Conservation (phyloP, 1,140 invertebrate genomes). For the Microvelia longipes region DNA sequence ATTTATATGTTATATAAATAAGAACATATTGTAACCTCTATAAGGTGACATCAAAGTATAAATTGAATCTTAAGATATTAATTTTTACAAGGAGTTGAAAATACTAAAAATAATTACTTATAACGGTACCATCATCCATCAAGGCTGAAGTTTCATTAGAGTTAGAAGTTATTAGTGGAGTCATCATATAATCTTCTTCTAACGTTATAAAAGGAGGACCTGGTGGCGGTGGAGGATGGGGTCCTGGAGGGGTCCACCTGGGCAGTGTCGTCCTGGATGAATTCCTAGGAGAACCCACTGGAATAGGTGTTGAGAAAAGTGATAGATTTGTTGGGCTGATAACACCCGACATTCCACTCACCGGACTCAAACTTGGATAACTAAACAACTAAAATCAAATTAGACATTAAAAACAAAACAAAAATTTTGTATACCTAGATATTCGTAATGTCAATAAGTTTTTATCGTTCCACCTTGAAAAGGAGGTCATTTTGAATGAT, state of each 20-base stretch:
- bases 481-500: too few relatives aligned
- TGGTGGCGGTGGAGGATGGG: slow-evolving; percentile 17
- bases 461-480: too few relatives aligned
- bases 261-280: slow-evolving; percentile 47
- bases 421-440: too few relatives aligned
- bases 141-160: slow-evolving; percentile 21
- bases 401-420: slow-evolving; percentile 9
- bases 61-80: too few relatives aligned
- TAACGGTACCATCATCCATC: slow-evolving; percentile 24
- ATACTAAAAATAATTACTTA: too few relatives aligned
- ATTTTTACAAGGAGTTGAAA: too few relatives aligned
- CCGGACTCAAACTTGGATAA: slow-evolving; percentile 64
- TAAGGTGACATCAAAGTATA: too few relatives aligned
- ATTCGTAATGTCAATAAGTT: too few relatives aligned
- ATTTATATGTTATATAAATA: too few relatives aligned
- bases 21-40: too few relatives aligned
- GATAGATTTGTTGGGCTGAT: slow-evolving; percentile 81
- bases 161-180: slow-evolving; percentile 43
- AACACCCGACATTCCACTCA: slow-evolving; percentile 56
- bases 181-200: slow-evolving; percentile 87
- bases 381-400: slow-evolving; percentile 63
- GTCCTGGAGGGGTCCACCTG: slow-evolving; percentile 54
- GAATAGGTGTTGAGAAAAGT: slow-evolving; percentile 60
- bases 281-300: slow-evolving; percentile 34
- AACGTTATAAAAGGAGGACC: slow-evolving; percentile 61